Base-by-base conservation (phyloP, 2,888 invertebrate genomes). In the Watsonalla binaria region DNA sequence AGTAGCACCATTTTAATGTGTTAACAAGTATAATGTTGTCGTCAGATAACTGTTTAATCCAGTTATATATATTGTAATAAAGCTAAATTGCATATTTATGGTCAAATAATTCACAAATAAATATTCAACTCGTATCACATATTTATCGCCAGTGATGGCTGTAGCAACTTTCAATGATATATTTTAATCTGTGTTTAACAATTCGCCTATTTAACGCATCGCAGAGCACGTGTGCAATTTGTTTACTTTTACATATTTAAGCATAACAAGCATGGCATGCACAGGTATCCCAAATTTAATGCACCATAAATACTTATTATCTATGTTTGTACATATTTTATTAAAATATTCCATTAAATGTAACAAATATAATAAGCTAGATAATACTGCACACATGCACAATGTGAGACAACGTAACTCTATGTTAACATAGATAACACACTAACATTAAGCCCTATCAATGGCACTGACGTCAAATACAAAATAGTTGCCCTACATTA, bases 321-420 rank as follows among this genome's bases (percentile, higher is more conserved):
- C 54, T 46, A 15, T 15, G 8, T 24, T 7, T 60, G 64, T 57
- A 61, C 67, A 66, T 67, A 11, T 5, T 73, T 71, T 66, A 75
- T 77, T 77, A 78, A 74, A 72, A 68, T 72, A 65, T 70, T 74
- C 72, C 67, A 65, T 24, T 71, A 68, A 48, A 37, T 14, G 14
- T 68, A 69, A 58, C 62, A 54, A 62, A 60, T 72, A 67, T 75
- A 76, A 68, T 62, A 57, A 24, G 65, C 72, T 79, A 80, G 74
- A 78, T 86, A 87, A 86, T 86, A 86, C 86, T 86, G 85, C 82
- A 82, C 70, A 74, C 86, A 82, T 86, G 84, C 85, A 79, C 67
- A 70, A 73, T 71, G 69, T 64, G 63, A 70, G 54, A 60, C 60
- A 15, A 61, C 65, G 66, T 67, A 71, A 79, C 72, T 81, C 82